A percentile compares a stretch with the other conserved stretches of the same genome.
These are phyloP conservation scores for Eupithecia centaureata DNA, from an alignment of 2,888 invertebrate species.

Conservation along the genomic window DNA sequence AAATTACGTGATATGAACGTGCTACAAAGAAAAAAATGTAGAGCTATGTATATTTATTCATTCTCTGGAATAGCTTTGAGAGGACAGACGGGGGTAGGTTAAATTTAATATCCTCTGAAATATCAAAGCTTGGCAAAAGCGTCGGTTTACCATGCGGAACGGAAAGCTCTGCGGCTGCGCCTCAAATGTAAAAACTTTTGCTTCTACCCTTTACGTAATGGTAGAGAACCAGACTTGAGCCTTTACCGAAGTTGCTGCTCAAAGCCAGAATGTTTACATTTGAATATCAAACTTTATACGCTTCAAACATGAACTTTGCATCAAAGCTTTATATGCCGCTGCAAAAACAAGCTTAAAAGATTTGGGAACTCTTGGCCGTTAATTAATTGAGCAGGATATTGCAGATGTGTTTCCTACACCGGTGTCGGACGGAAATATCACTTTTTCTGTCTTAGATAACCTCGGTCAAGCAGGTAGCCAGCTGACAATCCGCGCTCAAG, in stretches of 20 bases:
- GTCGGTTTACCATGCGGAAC: constrained; percentile 71
- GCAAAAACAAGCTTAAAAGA: not conserved
- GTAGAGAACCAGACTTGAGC: constrained; percentile 69
- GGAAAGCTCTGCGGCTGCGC: constrained; percentile 67
- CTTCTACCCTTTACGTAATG: constrained; percentile 76
- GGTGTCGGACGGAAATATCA: constrained; percentile 65
- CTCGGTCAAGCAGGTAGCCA: constrained; percentile 73
- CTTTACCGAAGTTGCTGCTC: constrained; percentile 75
- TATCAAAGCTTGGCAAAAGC: constrained; percentile 82
- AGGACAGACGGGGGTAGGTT: constrained; percentile 67
- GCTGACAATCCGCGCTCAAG: constrained; percentile 58
- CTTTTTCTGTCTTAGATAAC: constrained; percentile 71
- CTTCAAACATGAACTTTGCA: constrained; percentile 29
- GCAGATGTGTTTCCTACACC: constrained; percentile 71
- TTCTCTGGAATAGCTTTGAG: constrained; percentile 61
- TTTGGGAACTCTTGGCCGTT: constrained; percentile 42
- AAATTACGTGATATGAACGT: constrained; percentile 21
- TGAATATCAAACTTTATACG: constrained; percentile 58
- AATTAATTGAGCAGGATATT: constrained; percentile 67
- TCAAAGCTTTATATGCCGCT: constrained; percentile 20
- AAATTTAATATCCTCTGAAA: constrained; percentile 74
- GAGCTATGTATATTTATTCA: constrained; percentile 62
- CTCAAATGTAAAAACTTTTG: constrained; percentile 81
- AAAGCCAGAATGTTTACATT: constrained; percentile 79
- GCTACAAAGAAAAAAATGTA: constrained; percentile 34